Percentiles rank a stretch among this genome's conserved stretches.
Evolutionary conservation across 2,113 vertebrate genomes (phyloP).

Genomic region (Gopherus evgoodei): DNA sequence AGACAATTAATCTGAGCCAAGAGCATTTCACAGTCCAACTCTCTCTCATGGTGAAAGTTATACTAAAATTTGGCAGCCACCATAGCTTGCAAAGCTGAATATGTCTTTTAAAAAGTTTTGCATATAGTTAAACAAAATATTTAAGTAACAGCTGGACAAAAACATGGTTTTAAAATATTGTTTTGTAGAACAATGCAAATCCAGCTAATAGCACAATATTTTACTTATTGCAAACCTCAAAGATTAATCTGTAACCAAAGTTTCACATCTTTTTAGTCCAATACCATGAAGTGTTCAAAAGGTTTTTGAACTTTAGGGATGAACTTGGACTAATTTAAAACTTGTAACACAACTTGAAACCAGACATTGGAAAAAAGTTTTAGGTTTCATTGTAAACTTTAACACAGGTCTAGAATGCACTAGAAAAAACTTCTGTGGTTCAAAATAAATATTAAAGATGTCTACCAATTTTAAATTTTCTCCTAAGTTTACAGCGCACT

Average conservation of each 20-base stretch:
- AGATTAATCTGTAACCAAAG: not conserved
- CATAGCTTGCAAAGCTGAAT: conserved; percentile 32
- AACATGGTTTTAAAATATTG: not conserved
- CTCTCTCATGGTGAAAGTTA: conserved; percentile 18
- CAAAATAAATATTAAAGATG: not conserved
- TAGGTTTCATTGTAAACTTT: conserved; percentile 18
- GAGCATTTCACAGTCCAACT: not conserved
- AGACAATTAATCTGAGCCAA: conserved; percentile 48
- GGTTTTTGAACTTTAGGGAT: not conserved
- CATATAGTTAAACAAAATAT: not conserved
- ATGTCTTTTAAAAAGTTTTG: not conserved
- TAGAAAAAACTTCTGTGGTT: conserved; percentile 41
- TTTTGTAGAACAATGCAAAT: not conserved
- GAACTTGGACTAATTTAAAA: conserved; percentile 21
- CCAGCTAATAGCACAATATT: not conserved
- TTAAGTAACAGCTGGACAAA: conserved; percentile 23
- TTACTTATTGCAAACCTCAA: not conserved
- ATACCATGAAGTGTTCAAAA: not conserved
- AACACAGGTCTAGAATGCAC: not conserved
- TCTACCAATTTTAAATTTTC: conserved; percentile 32
- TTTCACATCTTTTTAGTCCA: not conserved
- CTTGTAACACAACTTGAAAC: conserved; percentile 21
- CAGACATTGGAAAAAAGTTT: conserved; percentile 14
- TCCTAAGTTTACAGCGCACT: conserved; percentile 10
- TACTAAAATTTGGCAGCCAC: conserved; percentile 33